phyloP scores from a whole-genome alignment of 1,140 invertebrate species.

The Zaprionus nigranus region DNA sequence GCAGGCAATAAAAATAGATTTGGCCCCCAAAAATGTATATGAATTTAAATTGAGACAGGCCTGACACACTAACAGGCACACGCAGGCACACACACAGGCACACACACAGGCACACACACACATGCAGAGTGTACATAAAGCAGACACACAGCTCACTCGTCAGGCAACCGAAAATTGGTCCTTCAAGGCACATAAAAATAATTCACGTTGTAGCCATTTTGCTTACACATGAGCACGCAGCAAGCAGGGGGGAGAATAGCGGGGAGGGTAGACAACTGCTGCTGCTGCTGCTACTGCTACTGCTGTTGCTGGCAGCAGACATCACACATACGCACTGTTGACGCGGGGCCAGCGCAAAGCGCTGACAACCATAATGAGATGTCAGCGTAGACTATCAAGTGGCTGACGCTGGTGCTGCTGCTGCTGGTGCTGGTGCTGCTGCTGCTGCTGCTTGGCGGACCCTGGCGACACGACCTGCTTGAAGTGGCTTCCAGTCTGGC shows the following conservation, averaged over 20 bases:
- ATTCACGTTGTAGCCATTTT: constrained; percentile 76
- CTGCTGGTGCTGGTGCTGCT: constrained; percentile 36
- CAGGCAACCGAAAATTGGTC: constrained; percentile 63
- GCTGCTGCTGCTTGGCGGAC: constrained; percentile 37
- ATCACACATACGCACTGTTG: constrained; percentile 76
- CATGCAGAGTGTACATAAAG: constrained; percentile 10
- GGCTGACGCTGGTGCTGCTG: constrained; percentile 51
- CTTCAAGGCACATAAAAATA: constrained; percentile 76
- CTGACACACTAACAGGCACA: background rate
- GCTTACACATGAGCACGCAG: constrained; percentile 55
- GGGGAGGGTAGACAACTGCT: background rate
- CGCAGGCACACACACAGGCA: constrained; percentile 7
- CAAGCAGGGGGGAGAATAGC: background rate
- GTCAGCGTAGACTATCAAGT: constrained; percentile 80
- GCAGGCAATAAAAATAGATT: constrained; percentile 37
- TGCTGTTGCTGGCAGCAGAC: constrained; percentile 27
- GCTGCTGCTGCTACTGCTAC: no score
- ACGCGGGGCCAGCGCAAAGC: constrained; percentile 42
- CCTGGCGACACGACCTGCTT: constrained; percentile 65
- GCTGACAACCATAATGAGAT: constrained; percentile 80
- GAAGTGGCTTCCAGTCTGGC: constrained; percentile 55
- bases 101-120: background rate
- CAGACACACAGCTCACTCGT: background rate
- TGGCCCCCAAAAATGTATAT: constrained; percentile 29
- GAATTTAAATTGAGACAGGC: constrained; percentile 47